phyloP scores from a whole-genome alignment of 2,113 vertebrate genomes.

The Perognathus longimembris region DNA sequence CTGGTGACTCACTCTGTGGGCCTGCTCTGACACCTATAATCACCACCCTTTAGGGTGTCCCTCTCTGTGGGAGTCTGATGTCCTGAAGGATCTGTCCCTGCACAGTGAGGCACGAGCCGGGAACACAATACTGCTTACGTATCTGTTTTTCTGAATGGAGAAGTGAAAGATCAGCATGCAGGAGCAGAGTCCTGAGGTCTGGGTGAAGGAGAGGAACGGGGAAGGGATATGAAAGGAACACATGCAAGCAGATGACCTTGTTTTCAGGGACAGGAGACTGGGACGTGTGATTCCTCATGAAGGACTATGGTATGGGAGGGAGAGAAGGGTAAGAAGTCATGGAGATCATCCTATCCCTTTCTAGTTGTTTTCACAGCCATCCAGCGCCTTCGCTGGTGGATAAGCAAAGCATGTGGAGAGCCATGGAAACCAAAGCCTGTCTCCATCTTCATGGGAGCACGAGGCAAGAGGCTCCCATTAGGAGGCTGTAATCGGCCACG shows the following conservation, averaged over 20 bases:
- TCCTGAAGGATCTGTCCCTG: background rate
- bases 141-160: background rate
- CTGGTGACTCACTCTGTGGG: background rate
- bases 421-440: constrained; percentile 22
- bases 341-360: background rate
- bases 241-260: background rate
- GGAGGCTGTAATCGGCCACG: constrained; percentile 5
- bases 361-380: background rate
- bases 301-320: background rate
- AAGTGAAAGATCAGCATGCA: background rate
- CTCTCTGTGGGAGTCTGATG: background rate
- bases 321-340: background rate
- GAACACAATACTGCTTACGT: background rate
- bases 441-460: constrained; percentile 16
- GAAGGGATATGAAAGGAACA: background rate
- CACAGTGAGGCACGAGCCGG: background rate
- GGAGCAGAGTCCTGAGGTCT: background rate
- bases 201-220: background rate
- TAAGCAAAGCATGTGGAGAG: constrained; percentile 44
- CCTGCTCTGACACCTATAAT: background rate
- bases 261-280: background rate
- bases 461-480: constrained; percentile 6
- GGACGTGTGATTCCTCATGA: background rate
- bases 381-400: background rate
- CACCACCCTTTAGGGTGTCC: background rate